phyloP scores from a whole-genome alignment of 1,140 invertebrate species.

The Drosophila lacertosa region DNA sequence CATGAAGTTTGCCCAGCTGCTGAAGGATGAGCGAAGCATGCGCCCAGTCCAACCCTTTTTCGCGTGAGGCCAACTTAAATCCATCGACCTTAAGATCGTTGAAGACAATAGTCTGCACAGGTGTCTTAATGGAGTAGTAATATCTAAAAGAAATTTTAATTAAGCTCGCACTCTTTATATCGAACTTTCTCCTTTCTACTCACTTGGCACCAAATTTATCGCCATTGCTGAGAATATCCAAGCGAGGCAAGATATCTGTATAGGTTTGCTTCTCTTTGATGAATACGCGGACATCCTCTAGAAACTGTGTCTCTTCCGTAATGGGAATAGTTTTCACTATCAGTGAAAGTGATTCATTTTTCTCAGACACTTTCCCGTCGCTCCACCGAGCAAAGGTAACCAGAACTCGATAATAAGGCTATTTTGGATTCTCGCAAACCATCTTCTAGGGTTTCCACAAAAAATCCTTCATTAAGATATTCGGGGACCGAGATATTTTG shows the following conservation, averaged over 20 bases:
- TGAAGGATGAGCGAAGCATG: slow-evolving; percentile 67
- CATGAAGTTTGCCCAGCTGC: slow-evolving; percentile 74
- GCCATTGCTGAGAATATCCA: slow-evolving; percentile 60
- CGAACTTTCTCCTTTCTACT: slow-evolving; percentile 22
- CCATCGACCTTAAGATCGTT: slow-evolving; percentile 71
- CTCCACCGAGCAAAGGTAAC: slow-evolving; percentile 54
- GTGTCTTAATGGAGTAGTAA: slow-evolving; percentile 83
- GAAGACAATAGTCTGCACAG: slow-evolving; percentile 78
- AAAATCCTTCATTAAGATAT: slow-evolving; percentile 66
- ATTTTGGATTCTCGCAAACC: slow-evolving; percentile 66
- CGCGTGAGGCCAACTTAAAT: slow-evolving; percentile 64
- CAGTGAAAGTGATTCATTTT: slow-evolving; percentile 54
- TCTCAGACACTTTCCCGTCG: slow-evolving; percentile 25
- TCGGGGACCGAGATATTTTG: slow-evolving; percentile 66
- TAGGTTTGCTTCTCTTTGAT: slow-evolving; percentile 78
- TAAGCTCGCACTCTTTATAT: neutral
- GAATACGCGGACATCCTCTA: slow-evolving; percentile 73
- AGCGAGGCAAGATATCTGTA: slow-evolving; percentile 64
- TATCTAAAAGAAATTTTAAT: slow-evolving; percentile 68
- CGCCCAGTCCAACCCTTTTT: slow-evolving; percentile 69
- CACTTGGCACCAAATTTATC: slow-evolving; percentile 70
- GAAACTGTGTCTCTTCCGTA: slow-evolving; percentile 60
- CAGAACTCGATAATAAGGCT: slow-evolving; percentile 53
- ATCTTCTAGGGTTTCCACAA: slow-evolving; percentile 68
- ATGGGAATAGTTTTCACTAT: slow-evolving; percentile 81